Percentiles rank a stretch among this genome's conserved stretches.
These are phyloP conservation scores for Cryptocheilus praepositus DNA, from an alignment of 2,888 invertebrate species.

Conservation along the genomic window DNA sequence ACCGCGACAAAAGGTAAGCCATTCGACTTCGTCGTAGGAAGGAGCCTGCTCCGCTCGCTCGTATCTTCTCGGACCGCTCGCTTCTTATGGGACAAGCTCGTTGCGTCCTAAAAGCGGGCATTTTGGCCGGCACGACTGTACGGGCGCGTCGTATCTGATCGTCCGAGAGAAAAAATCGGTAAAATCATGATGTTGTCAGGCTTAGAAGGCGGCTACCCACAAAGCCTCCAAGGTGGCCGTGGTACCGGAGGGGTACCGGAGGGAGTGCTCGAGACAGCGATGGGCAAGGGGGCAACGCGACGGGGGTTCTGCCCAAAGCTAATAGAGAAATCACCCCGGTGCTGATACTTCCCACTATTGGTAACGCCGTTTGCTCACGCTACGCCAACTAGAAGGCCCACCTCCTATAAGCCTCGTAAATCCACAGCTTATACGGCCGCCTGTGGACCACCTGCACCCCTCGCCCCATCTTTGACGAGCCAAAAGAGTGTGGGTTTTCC, in stretches of 20 bases:
- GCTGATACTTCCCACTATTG: conserved; percentile 65
- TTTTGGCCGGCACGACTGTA: conserved; percentile 43
- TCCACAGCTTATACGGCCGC: conserved; percentile 58
- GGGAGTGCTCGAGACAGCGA: conserved; percentile 31
- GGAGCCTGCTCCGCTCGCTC: conserved; percentile 26
- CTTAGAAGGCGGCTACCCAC: conserved; percentile 58
- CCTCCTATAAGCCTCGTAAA: conserved; percentile 63
- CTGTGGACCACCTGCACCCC: conserved; percentile 6
- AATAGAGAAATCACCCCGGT: conserved; percentile 69
- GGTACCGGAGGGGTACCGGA: conserved; percentile 26
- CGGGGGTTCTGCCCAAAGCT: conserved; percentile 62
- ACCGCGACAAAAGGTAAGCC: conserved; percentile 45
- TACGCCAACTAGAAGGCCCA: conserved; percentile 44
- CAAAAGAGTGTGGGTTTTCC: neutral
- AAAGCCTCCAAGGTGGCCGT: conserved; percentile 62
- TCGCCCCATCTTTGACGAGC: neutral
- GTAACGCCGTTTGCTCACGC: conserved; percentile 53
- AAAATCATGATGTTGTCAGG: conserved; percentile 62
- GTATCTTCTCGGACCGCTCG: neutral
- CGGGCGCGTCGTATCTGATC: conserved; percentile 44
- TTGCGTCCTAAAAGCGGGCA: conserved; percentile 47
- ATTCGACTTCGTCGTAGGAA: conserved; percentile 25
- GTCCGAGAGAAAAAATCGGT: conserved; percentile 51
- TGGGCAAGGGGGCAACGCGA: conserved; percentile 48
- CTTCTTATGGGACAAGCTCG: neutral